Conservation (phyloP, 2,113 vertebrate species). For the Catagonus wagneri region DNA sequence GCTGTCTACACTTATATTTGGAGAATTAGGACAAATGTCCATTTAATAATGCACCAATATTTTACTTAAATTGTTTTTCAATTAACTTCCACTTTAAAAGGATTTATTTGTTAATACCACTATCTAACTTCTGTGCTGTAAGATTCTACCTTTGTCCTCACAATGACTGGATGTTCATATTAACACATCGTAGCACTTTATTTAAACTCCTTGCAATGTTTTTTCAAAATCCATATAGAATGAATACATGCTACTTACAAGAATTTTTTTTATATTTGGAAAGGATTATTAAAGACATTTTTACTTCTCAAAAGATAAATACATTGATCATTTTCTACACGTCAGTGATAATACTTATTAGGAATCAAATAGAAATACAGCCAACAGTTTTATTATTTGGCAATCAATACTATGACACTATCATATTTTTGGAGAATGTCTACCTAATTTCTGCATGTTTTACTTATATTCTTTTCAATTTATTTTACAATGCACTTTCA, state of each 20-base stretch:
- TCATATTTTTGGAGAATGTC: conserved; percentile 54
- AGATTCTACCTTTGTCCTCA: not conserved
- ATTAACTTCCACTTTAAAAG: not conserved
- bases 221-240: not conserved
- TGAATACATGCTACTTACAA: conserved; percentile 54
- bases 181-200: not conserved
- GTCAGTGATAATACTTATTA: conserved; percentile 71
- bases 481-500: not conserved
- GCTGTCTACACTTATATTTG: not conserved
- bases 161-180: not conserved
- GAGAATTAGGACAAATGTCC: not conserved
- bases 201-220: not conserved
- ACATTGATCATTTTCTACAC: conserved; percentile 67
- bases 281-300: conserved; percentile 60
- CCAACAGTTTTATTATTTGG: conserved; percentile 75
- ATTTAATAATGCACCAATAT: conserved; percentile 7
- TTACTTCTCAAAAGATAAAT: conserved; percentile 77
- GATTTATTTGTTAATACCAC: not conserved
- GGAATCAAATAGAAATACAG: conserved; percentile 61
- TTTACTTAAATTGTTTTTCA: not conserved
- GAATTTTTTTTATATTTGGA: conserved; percentile 57
- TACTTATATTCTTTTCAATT: not conserved
- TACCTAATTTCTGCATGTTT: not conserved
- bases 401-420: conserved; percentile 77
- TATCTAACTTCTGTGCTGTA: not conserved